These are phyloP conservation scores for Naja naja DNA, from an alignment of 2,113 vertebrate species.

Conservation along the genomic window DNA sequence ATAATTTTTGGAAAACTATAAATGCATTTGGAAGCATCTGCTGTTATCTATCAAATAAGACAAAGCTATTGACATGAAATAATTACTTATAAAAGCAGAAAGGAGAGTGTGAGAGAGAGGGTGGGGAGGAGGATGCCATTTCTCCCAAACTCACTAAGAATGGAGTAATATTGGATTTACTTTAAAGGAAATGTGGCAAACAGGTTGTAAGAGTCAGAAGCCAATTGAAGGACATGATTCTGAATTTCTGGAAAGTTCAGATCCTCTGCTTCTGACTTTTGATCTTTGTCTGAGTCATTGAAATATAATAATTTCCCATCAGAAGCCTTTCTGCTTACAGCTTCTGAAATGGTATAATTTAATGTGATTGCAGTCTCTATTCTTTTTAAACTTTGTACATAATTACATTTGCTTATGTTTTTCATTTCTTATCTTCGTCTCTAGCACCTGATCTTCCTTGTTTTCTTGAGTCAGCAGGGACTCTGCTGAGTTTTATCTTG, in stretches of 20 bases:
- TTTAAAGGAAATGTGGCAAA: not conserved
- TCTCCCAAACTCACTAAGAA: too few relatives aligned
- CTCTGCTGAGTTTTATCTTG: not conserved
- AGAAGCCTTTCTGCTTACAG: not conserved
- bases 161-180: not conserved
- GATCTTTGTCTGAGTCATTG: not conserved
- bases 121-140: too few relatives aligned
- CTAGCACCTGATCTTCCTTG: not conserved
- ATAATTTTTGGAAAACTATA: not conserved
- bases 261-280: not conserved
- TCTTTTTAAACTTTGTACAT: not conserved
- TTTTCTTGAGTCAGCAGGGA: not conserved
- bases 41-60: not conserved
- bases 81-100: not conserved
- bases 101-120: not conserved
- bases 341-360: not conserved
- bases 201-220: not conserved
- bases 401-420: not conserved
- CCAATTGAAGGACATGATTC: not conserved
- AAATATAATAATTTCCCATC: not conserved
- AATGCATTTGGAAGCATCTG: not conserved
- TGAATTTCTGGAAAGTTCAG: not conserved
- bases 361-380: not conserved
- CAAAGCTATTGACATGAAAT: not conserved
- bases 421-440: not conserved